Evolutionary conservation across 2,888 invertebrate species (phyloP).

Genomic region (Cephalotes varians): DNA sequence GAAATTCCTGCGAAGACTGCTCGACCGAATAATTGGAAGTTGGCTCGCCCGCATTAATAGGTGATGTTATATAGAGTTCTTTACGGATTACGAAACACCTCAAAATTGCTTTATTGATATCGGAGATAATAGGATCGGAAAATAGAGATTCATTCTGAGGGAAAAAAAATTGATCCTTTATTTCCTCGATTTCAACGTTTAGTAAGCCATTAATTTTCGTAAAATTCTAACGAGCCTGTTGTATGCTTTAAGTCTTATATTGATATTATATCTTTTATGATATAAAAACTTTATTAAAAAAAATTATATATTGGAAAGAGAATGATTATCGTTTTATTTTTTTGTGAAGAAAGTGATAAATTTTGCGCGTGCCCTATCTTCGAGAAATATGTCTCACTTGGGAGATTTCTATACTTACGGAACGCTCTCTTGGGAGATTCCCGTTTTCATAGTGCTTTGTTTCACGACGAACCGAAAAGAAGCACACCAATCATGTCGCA

Average conservation of each 20-base stretch:
- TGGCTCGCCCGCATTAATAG: not conserved
- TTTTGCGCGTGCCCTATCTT: slow-evolving; percentile 34
- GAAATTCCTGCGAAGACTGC: slow-evolving; percentile 4
- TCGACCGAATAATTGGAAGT: slow-evolving; percentile 19
- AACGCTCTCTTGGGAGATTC: slow-evolving; percentile 34
- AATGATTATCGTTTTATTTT: not conserved
- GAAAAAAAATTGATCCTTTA: not conserved
- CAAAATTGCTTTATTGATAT: not conserved
- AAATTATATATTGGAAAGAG: not conserved
- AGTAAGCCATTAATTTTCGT: not conserved
- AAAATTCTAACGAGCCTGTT: not conserved
- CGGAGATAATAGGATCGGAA: not conserved
- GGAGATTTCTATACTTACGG: slow-evolving; percentile 44
- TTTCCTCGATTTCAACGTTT: not conserved
- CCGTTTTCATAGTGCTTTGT: slow-evolving; percentile 55
- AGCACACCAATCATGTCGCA: slow-evolving; percentile 28
- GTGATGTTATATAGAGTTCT: not conserved
- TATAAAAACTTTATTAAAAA: not conserved
- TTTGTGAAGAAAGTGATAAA: slow-evolving; percentile 18
- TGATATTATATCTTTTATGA: not conserved
- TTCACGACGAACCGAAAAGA: slow-evolving; percentile 48
- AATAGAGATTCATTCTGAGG: not conserved
- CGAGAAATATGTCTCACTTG: slow-evolving; percentile 59
- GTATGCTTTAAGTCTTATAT: not conserved
- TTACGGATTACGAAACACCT: slow-evolving; percentile 8